Base-by-base conservation (phyloP, 2,113 vertebrate genomes). In the Petaurus breviceps region DNA sequence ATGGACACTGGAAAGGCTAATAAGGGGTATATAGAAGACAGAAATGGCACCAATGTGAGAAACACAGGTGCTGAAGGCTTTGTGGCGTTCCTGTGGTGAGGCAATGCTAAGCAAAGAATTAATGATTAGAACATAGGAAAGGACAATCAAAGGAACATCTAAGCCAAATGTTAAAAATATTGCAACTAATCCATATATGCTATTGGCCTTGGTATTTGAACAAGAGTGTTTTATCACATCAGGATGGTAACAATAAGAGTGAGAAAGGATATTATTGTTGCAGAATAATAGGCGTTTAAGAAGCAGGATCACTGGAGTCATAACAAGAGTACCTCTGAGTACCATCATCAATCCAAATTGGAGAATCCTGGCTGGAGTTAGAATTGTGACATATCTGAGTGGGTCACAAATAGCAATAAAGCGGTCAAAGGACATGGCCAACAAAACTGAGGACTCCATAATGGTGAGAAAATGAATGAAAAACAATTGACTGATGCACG, bases 351-450 rank as follows among this genome's bases (percentile, higher is more conserved):
- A 7, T 22, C 94, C 97, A 4, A 97, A 96, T 68, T 97, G 95
- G 26, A 93, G 14, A 22, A 97, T 97, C 28, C 90, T 94, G 46
- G 91, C 23, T 90, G 94, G 96, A 53, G 97, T 98, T 57, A 97
- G 94, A 90, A 98, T 96, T 19, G 92, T 92, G 24, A 89, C 90
- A 0, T 97, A 98, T 51, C 96, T 97, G 47, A 98, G 92, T 52
- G 98, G 97, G 37, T 97, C 52, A 91, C 97, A 98, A 25, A 98
- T 98, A 91, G 98, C 97, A 77, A 98, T 91, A 90, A 97, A 98
- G 51, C 68, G 92, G 90, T 98, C 98, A 84, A 98, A 97, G 53
- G 97, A 97, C 98, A 98, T 98, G 90, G 97, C 98, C 92, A 98
- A 51, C 12, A 98, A 93, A n/a, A 98, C 90, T 0, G 97, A 95